phyloP scores from a whole-genome alignment of 2,797 vertebrate species.

The Bovichtus variegatus region DNA sequence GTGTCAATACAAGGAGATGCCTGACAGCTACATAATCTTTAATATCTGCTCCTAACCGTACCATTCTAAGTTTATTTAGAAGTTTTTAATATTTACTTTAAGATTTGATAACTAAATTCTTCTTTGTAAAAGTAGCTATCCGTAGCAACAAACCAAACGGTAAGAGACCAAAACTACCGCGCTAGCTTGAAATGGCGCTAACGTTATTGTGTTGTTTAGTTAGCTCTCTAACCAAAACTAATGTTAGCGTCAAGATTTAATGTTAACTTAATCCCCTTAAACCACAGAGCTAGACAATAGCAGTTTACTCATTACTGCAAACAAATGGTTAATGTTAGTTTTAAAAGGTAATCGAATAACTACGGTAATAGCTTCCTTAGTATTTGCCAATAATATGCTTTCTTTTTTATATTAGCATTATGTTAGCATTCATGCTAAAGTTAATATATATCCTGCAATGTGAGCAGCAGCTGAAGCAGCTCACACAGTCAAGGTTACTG shows the following conservation, averaged over 20 bases:
- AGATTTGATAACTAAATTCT: not conserved
- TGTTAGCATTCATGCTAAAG: not conserved
- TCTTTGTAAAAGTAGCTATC: not conserved
- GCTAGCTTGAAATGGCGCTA: constrained; percentile 57
- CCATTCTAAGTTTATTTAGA: not conserved
- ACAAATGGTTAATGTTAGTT: not conserved
- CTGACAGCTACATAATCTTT: constrained; percentile 4
- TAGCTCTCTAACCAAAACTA: not conserved
- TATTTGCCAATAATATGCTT: not conserved
- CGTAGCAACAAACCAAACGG: constrained; percentile 32
- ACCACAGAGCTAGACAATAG: not conserved
- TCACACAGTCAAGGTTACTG: not conserved
- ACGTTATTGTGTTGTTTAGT: constrained; percentile 22
- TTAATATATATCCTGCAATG: not conserved
- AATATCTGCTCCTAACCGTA: not conserved
- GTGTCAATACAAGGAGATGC: constrained; percentile 44
- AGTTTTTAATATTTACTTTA: not conserved
- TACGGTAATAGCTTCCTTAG: not conserved
- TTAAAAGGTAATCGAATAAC: not conserved
- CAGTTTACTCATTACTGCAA: not conserved
- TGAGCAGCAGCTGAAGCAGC: not conserved
- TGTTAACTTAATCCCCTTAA: not conserved
- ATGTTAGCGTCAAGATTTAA: not conserved
- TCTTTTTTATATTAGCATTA: not conserved
- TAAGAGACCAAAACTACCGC: constrained; percentile 47